phyloP scores from a whole-genome alignment of 1,140 invertebrate species.

The Pseudomyrmex flavicornis region DNA sequence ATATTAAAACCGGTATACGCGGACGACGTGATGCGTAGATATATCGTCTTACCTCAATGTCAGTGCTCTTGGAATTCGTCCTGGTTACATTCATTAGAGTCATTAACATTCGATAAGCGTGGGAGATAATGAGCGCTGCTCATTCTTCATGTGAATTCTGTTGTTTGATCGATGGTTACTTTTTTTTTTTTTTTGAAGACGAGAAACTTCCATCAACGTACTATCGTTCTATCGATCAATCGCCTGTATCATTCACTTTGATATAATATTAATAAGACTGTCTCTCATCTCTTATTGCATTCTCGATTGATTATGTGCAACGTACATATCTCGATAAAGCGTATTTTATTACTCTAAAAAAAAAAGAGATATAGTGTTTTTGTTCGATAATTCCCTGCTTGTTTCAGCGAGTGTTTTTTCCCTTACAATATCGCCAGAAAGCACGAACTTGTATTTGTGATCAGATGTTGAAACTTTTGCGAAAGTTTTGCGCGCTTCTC shows the following conservation, averaged over 20 bases:
- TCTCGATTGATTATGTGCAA: background rate
- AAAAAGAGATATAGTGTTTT: background rate
- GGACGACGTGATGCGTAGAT: slow-evolving; percentile 70
- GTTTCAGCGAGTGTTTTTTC: background rate
- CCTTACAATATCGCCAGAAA: background rate
- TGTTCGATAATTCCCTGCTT: background rate
- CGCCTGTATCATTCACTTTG: background rate
- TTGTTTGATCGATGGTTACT: slow-evolving; percentile 47
- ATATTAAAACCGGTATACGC: slow-evolving; percentile 50
- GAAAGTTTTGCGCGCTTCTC: background rate
- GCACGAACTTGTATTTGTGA: background rate
- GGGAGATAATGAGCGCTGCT: slow-evolving; percentile 68
- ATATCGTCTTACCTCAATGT: slow-evolving; percentile 82
- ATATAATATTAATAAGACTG: background rate
- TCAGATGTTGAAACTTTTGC: background rate
- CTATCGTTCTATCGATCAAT: slow-evolving; percentile 38
- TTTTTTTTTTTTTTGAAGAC: background rate
- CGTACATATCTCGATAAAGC: background rate
- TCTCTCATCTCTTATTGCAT: too few relatives aligned
- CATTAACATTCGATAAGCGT: slow-evolving; percentile 83
- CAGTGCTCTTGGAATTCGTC: slow-evolving; percentile 80
- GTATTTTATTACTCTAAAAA: too few relatives aligned
- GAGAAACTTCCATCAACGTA: slow-evolving; percentile 23
- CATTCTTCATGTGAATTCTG: slow-evolving; percentile 27
- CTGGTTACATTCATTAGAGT: slow-evolving; percentile 83